Evolutionary conservation across 2,888 invertebrate genomes (phyloP), one percentile per base, ranked within the genome.

Genomic region (Acheta domesticus): DNA sequence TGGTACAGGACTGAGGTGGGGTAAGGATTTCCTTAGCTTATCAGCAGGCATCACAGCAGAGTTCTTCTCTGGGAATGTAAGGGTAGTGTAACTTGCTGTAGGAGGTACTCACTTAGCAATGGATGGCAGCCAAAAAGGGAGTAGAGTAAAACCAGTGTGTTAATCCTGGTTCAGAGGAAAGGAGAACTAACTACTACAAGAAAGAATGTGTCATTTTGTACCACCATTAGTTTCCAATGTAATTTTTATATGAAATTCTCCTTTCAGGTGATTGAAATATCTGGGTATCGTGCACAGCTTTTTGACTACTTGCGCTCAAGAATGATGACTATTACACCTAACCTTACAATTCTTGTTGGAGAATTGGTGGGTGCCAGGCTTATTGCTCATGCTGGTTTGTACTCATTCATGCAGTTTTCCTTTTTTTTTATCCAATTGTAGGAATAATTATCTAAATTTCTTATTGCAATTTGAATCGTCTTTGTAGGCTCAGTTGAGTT

Each of bases 301-400:
- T 96, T 95, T 82, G 97, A 95, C 83, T 99, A 99, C 86, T 89
- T 99, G 76, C 97, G 96, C 86, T 94, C 97, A 48, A 90, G 99
- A 83, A 99, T 99, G 99, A 94, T 96, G 92, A 98, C 99, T 0
- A 95, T 99, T 90, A 99, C 99, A 0, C 99, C 99, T 0, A 99
- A 99, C 89, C 87, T 99, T 75, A 97, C 98, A 0, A 93, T 97
- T 48, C 88, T 99, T 36, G 95, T 99, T 1, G 99, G 99, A 12
- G 99, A 99, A 85, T 91, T 98, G 76, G 96, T 99, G 16, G 99
- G 99, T 19, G 99, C 99, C 8, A 90, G 99, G 79, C 89, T 99
- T 3, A 98, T 99, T 83, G 94, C 99, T 0, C 98, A 98, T 86
- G 96, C 99, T n/a, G 99, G 99, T 83, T 81, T 79, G 79, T 76